Evolutionary conservation across 2,888 invertebrate genomes (phyloP), one percentile per base, ranked within the genome.

Genomic region (Drosophila limbata): DNA sequence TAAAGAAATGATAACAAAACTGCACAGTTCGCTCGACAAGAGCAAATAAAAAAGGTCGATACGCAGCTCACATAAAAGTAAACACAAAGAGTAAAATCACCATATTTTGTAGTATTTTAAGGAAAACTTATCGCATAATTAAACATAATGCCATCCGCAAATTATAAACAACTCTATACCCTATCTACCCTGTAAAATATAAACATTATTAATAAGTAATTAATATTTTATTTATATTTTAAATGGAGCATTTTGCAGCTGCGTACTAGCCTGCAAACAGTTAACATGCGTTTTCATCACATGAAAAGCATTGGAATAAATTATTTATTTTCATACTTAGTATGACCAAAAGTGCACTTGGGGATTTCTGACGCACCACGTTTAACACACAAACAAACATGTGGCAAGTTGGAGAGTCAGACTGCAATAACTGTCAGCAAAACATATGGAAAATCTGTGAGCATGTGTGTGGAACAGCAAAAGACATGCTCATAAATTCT

Each of bases 361-460:
- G 39, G 45, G 42, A 50, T 66, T 39, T 53, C 40, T 5, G 11
- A 4, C 11, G 10, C 17, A 17, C 3, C 19, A 15, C 39, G 39
- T 8, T 39, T 19, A 44, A 42, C 57, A 42, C 31, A 52, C 50
- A 42, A 25, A 52, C 47, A 50, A 25, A 56, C 52, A 28, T 59
- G 28, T 39, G 59, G 28, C 50, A 19, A 44, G 44, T 56, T n/a
- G 44, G n/a, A 40, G 47, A 17, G 37, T 17, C 39, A 42, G 28
- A n/a, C 39, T 64, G 55, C 66, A 67, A 72, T 31, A 53, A 67
- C 64, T 77, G 55, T 35, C 55, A 59, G 64, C 64, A 64, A 53
- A 70, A 70, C 87, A 87, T 80, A 87, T 84, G 80, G 87, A 66
- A 81, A 79, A 70, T 72, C 73, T 81, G 79, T 61, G 51, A 67